Evolutionary conservation across 2,888 invertebrate genomes (phyloP).

Genomic region (Hemistola chrysoprasaria): DNA sequence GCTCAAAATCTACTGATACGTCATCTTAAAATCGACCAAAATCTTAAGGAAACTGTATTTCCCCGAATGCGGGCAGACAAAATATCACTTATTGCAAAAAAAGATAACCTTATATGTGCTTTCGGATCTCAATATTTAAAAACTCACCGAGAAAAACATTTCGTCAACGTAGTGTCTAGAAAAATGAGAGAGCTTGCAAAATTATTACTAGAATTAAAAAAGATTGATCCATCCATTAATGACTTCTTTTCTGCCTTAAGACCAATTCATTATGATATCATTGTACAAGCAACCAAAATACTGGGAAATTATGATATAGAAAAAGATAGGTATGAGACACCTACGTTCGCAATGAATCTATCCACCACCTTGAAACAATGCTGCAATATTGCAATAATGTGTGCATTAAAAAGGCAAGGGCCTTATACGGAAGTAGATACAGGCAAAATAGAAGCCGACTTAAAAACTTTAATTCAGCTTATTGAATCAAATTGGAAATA

Average conservation of each 20-base stretch:
- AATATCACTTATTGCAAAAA: conserved; percentile 23
- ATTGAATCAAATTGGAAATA: conserved; percentile 6
- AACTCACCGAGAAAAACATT: conserved; percentile 27
- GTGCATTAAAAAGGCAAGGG: conserved; percentile 10
- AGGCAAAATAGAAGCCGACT: conserved; percentile 9
- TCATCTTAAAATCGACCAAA: no score
- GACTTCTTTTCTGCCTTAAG: no score
- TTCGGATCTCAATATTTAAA: conserved; percentile 23
- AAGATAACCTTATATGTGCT: conserved; percentile 25
- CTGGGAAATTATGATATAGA: conserved; percentile 1
- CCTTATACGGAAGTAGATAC: conserved; percentile 8
- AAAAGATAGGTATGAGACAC: conserved; percentile 9
- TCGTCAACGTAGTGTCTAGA: conserved; percentile 24
- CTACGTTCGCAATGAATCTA: conserved; percentile 18
- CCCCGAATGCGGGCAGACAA: conserved; percentile 15
- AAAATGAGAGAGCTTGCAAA: conserved; percentile 24
- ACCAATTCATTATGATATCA: conserved; percentile 8
- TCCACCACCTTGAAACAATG: background rate
- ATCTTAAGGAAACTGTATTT: conserved; percentile 5
- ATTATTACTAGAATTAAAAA: conserved; percentile 23
- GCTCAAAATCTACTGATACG: conserved; percentile 30
- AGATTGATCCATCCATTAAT: background rate
- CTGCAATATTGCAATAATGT: conserved; percentile 1
- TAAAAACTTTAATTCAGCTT: conserved; percentile 4
- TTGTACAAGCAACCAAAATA: conserved; percentile 17